These are phyloP conservation scores for Phyllostomus hastatus DNA, from an alignment of 2,113 vertebrate genomes.

Conservation along the genomic window DNA sequence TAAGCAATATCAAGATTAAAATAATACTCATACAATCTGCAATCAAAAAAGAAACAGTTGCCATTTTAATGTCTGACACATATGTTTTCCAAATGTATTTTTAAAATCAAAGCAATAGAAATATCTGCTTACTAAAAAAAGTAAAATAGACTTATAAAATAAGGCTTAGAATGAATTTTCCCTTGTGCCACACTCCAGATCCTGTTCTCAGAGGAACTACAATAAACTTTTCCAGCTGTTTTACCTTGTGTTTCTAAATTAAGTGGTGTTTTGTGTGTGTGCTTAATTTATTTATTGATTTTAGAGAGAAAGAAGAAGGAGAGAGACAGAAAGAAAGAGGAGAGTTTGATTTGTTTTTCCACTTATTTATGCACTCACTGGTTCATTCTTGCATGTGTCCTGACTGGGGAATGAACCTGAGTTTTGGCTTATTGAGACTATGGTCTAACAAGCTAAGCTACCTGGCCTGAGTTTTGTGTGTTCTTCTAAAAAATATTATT, in stretches of 20 bases:
- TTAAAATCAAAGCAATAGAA: slow-evolving; percentile 38
- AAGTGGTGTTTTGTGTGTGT: neutral
- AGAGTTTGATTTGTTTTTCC: no score
- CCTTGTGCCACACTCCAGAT: neutral
- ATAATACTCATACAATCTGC: slow-evolving; percentile 33
- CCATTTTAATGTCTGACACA: slow-evolving; percentile 25
- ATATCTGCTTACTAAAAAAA: slow-evolving; percentile 20
- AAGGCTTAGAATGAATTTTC: neutral
- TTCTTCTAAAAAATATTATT: neutral
- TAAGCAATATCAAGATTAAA: slow-evolving; percentile 55
- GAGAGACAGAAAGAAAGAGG: no score
- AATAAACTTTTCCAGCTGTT: neutral
- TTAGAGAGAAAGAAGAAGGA: no score
- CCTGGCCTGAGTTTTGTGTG: neutral
- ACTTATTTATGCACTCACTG: no score
- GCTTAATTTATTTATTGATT: no score
- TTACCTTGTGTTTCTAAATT: neutral
- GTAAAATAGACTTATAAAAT: neutral
- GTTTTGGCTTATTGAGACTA: no score
- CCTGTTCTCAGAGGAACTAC: neutral
- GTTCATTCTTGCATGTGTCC: no score
- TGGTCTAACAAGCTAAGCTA: no score
- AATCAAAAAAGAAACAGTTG: slow-evolving; percentile 55
- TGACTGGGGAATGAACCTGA: no score
- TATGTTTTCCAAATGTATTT: slow-evolving; percentile 41